Evolutionary conservation across 2,888 invertebrate genomes (phyloP).

Genomic region (Rhopalosiphum nymphaeae): DNA sequence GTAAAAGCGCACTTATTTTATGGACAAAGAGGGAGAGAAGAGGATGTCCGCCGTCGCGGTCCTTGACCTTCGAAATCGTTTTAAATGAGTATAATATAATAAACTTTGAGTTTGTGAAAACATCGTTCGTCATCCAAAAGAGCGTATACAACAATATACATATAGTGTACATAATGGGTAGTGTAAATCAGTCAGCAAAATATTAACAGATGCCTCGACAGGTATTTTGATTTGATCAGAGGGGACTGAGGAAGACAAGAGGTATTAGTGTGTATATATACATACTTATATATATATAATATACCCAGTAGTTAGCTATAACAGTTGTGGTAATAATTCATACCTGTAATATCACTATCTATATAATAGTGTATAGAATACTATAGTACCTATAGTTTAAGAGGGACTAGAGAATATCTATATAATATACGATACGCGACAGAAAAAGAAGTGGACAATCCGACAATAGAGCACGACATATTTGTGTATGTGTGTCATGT

Average conservation of each 20-base stretch:
- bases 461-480: background rate
- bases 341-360: background rate
- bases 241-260: background rate
- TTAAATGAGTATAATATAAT: slow-evolving; percentile 55
- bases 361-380: background rate
- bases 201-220: slow-evolving; percentile 40
- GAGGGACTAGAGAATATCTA: background rate
- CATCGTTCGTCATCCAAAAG: background rate
- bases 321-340: background rate
- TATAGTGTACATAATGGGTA: background rate
- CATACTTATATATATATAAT: background rate
- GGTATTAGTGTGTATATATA: no score
- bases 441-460: background rate
- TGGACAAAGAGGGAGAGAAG: background rate
- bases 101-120: slow-evolving; percentile 34
- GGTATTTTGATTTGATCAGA: background rate
- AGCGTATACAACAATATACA: slow-evolving; percentile 6
- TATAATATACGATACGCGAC: background rate
- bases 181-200: slow-evolving; percentile 15
- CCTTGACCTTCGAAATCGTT: slow-evolving; percentile 63
- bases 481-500: background rate
- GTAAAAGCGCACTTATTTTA: slow-evolving; percentile 51
- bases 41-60: slow-evolving; percentile 50
- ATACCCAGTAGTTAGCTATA: background rate
- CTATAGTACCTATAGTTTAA: no score